These are phyloP conservation scores for Oxyura jamaicensis DNA, from an alignment of 2,113 vertebrate genomes.

Conservation along the genomic window DNA sequence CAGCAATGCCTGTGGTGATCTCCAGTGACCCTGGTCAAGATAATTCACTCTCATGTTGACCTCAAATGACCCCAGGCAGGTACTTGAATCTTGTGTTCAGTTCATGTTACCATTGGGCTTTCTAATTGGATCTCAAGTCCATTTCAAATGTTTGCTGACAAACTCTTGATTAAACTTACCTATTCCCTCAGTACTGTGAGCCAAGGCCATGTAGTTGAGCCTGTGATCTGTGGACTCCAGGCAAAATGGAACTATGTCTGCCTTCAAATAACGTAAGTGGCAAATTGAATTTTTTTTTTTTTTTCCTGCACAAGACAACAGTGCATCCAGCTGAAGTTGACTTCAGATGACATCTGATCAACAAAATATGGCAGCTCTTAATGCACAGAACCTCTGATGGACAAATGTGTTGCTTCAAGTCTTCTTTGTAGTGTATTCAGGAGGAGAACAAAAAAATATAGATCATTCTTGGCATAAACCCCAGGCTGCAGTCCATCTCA, in stretches of 20 bases:
- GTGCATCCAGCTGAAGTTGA: background rate
- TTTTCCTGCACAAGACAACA: background rate
- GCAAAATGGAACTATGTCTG: background rate
- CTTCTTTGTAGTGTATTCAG: background rate
- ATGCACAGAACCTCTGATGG: background rate
- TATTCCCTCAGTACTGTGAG: background rate
- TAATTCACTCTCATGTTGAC: background rate
- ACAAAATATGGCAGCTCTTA: background rate
- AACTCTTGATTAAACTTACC: rapidly evolving
- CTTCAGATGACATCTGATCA: background rate
- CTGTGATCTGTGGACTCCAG: background rate
- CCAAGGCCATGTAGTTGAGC: too few relatives aligned
- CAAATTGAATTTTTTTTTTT: too few relatives aligned
- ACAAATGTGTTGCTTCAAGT: background rate
- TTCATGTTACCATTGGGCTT: background rate
- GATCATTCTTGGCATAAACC: background rate
- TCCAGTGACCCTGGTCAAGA: background rate
- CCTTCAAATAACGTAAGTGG: background rate
- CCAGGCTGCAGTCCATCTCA: background rate
- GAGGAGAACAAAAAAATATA: background rate
- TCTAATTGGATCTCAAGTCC: background rate
- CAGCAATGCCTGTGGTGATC: background rate
- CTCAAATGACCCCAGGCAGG: background rate
- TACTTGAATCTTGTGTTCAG: background rate
- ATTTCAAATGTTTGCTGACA: background rate